Base-by-base conservation (phyloP, 2,113 vertebrate genomes). In the Hypocryptadius cinnamomeus region DNA sequence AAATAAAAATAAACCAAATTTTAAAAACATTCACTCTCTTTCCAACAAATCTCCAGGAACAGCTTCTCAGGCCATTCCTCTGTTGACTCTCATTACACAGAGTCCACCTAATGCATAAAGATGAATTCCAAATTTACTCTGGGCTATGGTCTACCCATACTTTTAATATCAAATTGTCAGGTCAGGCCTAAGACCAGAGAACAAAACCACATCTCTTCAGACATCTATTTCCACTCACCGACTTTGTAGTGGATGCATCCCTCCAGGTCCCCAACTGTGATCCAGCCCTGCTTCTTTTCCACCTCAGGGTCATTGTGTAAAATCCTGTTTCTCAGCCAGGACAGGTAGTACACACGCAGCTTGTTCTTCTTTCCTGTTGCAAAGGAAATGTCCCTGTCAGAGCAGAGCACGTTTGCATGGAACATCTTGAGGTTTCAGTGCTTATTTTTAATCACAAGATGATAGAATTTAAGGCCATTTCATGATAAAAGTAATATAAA, bases 201-300 rank as follows among this genome's bases (percentile, higher is more conserved):
- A 45, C 33, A 68, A 74, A 90, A 77, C 23, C 2, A 4, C 47
- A 51, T 30, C 39, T 77, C 31, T 86, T 61, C 31, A 69, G 64
- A 24, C 44, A 3, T 37, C 53, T 33, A 80, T 51, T 73, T 11
- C 76, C 53, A 96, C 99, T 92, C 97, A 99, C 99, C 99, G 1
- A 99, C 99, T 99, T 99, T 99, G 97, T 99, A 99, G 97, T 99
- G 99, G 70, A 99, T 99, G 66, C 99, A 99, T 92, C 99, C 99
- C 97, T 99, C 99, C 96, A 99, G 96, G 59, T 99, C 99, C 18
- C 99, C 99, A 0, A 99, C 99, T 0, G 99, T 99, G 96, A 99
- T 99, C 99, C 99, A 99, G 21, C 99, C 99, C 94, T 99, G 99
- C 63, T 99, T 99, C 98, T 99, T 99, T 93, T 99, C 99, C 89